Base-by-base conservation (phyloP, 2,888 invertebrate genomes). In the Podabrus alpinus region DNA sequence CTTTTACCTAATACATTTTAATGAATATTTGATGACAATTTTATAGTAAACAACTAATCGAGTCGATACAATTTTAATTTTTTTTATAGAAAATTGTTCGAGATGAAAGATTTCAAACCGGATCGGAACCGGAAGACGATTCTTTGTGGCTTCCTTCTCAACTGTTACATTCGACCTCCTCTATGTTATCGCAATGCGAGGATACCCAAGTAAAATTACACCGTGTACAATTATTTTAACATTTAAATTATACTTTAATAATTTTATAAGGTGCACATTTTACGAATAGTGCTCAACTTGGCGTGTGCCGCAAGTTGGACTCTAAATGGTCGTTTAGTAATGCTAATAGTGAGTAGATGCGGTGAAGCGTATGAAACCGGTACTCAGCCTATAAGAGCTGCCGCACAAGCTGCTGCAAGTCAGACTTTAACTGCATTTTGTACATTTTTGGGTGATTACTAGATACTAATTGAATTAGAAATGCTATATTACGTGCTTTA, bases 61-160 rank as follows among this genome's bases (percentile, higher is more conserved):
- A n/a, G n/a, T n/a, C n/a, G n/a, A n/a, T n/a, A n/a, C n/a, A n/a
- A n/a, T n/a, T n/a, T n/a, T n/a, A n/a, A n/a, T n/a, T 4, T 21
- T 59, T 69, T 25, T 82, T 82, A 1, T 86, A 97, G 97, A 94
- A 94, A 91, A 92, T 97, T 82, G 91, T 97, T 21, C 92, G 95
- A 79, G 97, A 98, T 88, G 96, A 97, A 85, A 90, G 97, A 73
- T 97, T 97, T 85, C 96, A 97, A 85, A 92, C 96, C 15, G 95
- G 95, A 19, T 92, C 94, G 79, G 97, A 97, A 85, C 95, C 95
- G 0, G 97, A 97, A 87, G 95, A 96, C 85, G 97, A 97, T 87
- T 96, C 96, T 0, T 89, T 95, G 66, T 97, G 97, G 97, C 89
- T 97, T 84, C 97, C 97, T 5, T 94, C 96, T 2, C 98, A 98